phyloP scores from a whole-genome alignment of 2,888 invertebrate genomes.

The Empis livida region DNA sequence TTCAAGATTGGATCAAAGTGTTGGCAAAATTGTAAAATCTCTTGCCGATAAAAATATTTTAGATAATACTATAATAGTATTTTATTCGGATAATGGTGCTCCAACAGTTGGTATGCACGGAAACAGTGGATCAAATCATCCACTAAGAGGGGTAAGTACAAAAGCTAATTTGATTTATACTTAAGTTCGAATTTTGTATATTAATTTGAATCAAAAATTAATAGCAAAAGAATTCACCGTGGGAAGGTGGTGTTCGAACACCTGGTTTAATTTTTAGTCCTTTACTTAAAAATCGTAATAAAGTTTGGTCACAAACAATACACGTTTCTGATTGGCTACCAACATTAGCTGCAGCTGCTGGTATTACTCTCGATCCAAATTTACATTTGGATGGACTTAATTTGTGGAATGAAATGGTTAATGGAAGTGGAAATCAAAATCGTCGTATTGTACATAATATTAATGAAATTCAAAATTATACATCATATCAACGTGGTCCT shows the following conservation, averaged over 20 bases:
- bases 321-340: slow-evolving; percentile 81
- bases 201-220: background rate
- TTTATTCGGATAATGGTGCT: slow-evolving; percentile 82
- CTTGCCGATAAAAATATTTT: slow-evolving; percentile 55
- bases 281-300: slow-evolving; percentile 36
- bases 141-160: slow-evolving; percentile 55
- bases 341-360: slow-evolving; percentile 42
- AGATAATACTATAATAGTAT: slow-evolving; percentile 70
- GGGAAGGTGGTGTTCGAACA: slow-evolving; percentile 75
- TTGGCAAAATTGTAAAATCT: slow-evolving; percentile 61
- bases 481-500: slow-evolving; percentile 11
- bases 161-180: too few species aligned
- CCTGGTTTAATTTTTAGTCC: slow-evolving; percentile 67
- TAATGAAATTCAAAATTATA: slow-evolving; percentile 41
- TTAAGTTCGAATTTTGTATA: too few species aligned
- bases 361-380: slow-evolving; percentile 16
- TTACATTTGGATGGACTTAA: slow-evolving; percentile 50
- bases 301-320: slow-evolving; percentile 52
- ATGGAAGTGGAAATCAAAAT: slow-evolving; percentile 21
- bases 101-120: slow-evolving; percentile 57
- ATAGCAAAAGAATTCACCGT: slow-evolving; percentile 63
- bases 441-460: slow-evolving; percentile 56
- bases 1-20: slow-evolving; percentile 69
- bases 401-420: slow-evolving; percentile 48
- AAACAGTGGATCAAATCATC: slow-evolving; percentile 72